Base-by-base conservation (phyloP, 2,113 vertebrate species). In the Pterocles orientalis region DNA sequence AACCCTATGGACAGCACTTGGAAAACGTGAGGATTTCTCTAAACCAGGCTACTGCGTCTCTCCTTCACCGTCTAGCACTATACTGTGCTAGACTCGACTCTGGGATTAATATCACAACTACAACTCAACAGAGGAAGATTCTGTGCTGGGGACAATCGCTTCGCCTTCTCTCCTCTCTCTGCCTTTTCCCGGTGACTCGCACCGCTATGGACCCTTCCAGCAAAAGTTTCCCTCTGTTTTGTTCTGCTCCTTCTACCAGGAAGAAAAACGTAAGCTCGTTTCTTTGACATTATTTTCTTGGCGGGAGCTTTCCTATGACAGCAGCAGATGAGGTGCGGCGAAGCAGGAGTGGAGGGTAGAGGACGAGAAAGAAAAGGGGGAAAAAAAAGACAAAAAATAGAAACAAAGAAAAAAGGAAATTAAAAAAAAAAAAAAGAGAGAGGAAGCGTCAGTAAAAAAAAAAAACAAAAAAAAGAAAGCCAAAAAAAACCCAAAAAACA, bases 141-240 rank as follows among this genome's bases (percentile, higher is more conserved):
- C 43, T 56, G 33, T 31, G 64, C 33, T 25, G 54, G 47, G 47
- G 14, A 20, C 39, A 64, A 75, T 20, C 10, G 5, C 71, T 82
- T 50, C 83, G n/a, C 64, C 31, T 86, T 18, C 51, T 15, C 65
- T 66, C 11, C 41, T 36, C 48, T 53, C 8, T 0, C 26, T 69
- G 50, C 33, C 62, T 90, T 75, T 73, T 39, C 33, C 51, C 24
- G 1, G 15, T n/a, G 62, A 78, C 57, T 66, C 60, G 29, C 64
- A 70, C 39, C 19, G 21, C 54, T 39, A 24, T 3, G 51, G 20
- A 86, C 60, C 82, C 48, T 50, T 53, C 53, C 65, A 56, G 65
- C 56, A 93, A 95, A 97, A 96, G 80, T 97, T 96, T 96, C 83
- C 80, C 50, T 53, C 1, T 20, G 43, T 33, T 70, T 56, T 81